Percentiles rank a stretch among this genome's conserved stretches.
Evolutionary conservation across 2,113 vertebrate species (phyloP).

Genomic region (Otocyon megalotis): DNA sequence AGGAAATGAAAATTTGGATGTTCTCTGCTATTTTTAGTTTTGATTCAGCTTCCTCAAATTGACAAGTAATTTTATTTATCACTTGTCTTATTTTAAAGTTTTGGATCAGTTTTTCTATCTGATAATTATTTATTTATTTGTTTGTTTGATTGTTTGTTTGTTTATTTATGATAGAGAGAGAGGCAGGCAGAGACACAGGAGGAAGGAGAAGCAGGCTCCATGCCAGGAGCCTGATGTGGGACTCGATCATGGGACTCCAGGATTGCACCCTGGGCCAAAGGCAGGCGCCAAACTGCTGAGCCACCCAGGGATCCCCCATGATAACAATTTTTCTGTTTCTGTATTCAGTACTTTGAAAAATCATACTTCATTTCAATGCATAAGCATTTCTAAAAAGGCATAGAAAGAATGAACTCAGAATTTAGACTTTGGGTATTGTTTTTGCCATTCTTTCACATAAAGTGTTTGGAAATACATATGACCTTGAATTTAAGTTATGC

Average conservation of each 20-base stretch:
- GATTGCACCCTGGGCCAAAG: too few relatives aligned
- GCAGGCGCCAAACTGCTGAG: too few relatives aligned
- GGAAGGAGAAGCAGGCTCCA: too few relatives aligned
- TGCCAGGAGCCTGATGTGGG: too few relatives aligned
- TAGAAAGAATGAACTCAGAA: constrained; percentile 26
- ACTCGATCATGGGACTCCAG: too few relatives aligned
- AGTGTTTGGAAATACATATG: constrained; percentile 13
- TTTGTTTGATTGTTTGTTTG: neutral
- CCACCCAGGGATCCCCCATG: too few relatives aligned
- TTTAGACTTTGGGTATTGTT: neutral
- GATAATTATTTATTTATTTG: constrained; percentile 48
- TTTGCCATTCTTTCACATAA: neutral
- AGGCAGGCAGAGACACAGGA: too few relatives aligned
- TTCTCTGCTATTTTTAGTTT: constrained; percentile 49
- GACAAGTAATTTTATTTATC: constrained; percentile 19
- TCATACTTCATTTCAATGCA: neutral
- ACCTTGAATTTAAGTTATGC: constrained; percentile 45
- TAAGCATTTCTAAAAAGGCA: constrained; percentile 25
- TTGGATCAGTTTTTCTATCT: constrained; percentile 1
- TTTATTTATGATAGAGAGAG: too few relatives aligned
- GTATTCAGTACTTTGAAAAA: constrained; percentile 58
- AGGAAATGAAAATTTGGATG: constrained; percentile 56
- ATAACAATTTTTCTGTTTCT: constrained; percentile 57
- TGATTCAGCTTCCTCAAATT: neutral
- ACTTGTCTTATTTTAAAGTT: constrained; percentile 50